A percentile compares a stretch with the other conserved stretches of the same genome.
Evolutionary conservation across 2,113 vertebrate species (phyloP).

Genomic region (Pao palembangensis): DNA sequence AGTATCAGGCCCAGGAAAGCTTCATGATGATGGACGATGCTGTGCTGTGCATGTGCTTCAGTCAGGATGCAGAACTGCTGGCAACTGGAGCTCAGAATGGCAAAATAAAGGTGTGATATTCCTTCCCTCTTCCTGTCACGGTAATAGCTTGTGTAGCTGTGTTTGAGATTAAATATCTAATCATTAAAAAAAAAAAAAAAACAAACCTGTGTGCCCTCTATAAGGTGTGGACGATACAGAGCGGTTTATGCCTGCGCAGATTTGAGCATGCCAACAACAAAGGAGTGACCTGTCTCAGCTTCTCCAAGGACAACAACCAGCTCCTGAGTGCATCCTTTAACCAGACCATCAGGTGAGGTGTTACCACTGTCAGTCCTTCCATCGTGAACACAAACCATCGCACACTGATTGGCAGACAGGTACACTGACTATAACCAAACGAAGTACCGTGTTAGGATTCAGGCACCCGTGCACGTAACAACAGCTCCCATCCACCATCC

Average conservation of each 20-base stretch:
- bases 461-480: too few species aligned
- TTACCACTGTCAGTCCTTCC: rapidly evolving
- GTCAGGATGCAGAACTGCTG: slow-evolving; percentile 90
- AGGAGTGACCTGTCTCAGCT: slow-evolving; percentile 92
- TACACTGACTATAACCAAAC: background rate
- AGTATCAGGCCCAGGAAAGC: slow-evolving; percentile 96
- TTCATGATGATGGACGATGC: slow-evolving; percentile 99
- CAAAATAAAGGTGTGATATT: slow-evolving; percentile 86
- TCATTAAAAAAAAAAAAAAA: background rate
- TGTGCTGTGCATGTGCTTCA: slow-evolving; percentile 94
- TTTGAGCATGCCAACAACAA: slow-evolving; percentile 95
- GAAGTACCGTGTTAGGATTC: background rate
- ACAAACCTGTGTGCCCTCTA: background rate
- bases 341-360: slow-evolving; percentile 89
- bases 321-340: slow-evolving; percentile 95
- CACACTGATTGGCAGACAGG: too few species aligned
- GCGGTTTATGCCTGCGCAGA: slow-evolving; percentile 89
- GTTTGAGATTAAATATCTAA: background rate
- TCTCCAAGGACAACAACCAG: slow-evolving; percentile 92
- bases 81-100: slow-evolving; percentile 95
- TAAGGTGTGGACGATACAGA: slow-evolving; percentile 98
- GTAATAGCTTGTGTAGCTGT: background rate
- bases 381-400: background rate
- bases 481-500: too few species aligned
- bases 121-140: background rate